Percentiles rank a stretch among this genome's conserved stretches.
Evolutionary conservation across 2,113 vertebrate species (phyloP).

Genomic region (Catharus bicknelli): DNA sequence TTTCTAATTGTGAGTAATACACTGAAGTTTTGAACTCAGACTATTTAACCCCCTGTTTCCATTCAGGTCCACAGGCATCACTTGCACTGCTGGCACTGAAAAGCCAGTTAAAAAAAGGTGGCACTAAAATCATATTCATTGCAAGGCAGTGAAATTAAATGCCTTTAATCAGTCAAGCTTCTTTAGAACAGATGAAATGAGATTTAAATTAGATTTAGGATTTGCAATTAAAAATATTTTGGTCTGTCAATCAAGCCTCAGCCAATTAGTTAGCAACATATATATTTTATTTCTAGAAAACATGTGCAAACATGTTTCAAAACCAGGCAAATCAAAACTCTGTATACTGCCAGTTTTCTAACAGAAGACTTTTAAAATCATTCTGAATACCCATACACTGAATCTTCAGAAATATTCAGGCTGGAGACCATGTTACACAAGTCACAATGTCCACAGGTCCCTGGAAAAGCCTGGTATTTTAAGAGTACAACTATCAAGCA

Average conservation of each 20-base stretch:
- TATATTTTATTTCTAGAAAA: conserved; percentile 9
- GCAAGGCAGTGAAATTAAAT: not conserved
- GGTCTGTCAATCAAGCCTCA: conserved; percentile 22
- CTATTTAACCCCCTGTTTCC: not conserved
- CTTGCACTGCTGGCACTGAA: not conserved
- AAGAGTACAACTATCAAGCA: not conserved
- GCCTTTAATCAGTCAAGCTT: conserved; percentile 28
- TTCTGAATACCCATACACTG: not conserved
- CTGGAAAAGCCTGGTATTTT: conserved; percentile 11
- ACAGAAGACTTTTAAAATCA: not conserved
- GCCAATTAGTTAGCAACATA: conserved; percentile 13
- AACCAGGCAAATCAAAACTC: not conserved
- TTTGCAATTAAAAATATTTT: conserved; percentile 47
- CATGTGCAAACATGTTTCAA: not conserved
- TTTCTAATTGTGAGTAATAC: not conserved
- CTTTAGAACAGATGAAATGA: conserved; percentile 27
- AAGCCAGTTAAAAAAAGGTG: not conserved
- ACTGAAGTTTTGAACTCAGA: not conserved
- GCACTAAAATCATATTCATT: not conserved
- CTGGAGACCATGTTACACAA: not conserved
- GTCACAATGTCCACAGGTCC: not conserved
- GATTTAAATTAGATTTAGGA: conserved; percentile 29
- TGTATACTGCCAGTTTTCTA: not conserved
- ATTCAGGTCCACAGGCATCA: not conserved
- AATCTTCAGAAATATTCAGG: not conserved